A percentile compares a stretch with the other conserved stretches of the same genome.
phyloP scores from a whole-genome alignment of 2,888 invertebrate genomes.

The Biston betularia region DNA sequence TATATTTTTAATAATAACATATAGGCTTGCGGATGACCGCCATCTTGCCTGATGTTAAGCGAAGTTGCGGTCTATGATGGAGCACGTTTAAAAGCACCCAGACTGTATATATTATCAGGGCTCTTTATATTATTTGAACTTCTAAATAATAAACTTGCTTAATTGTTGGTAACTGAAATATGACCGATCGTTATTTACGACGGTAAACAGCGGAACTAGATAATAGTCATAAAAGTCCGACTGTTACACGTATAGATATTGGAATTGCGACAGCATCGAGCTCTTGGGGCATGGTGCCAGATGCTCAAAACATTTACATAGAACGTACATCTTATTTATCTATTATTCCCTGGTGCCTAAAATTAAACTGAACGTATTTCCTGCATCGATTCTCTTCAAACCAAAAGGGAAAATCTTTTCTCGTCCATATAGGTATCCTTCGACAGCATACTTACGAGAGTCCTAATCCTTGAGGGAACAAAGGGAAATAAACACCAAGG shows the following conservation, averaged over 20 bases:
- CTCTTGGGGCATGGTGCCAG: conserved; percentile 32
- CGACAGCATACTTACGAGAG: conserved; percentile 17
- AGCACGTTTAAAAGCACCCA: no score
- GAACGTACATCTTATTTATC: conserved; percentile 5
- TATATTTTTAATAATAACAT: no score
- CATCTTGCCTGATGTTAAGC: no score
- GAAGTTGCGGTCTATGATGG: no score
- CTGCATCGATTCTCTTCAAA: neutral
- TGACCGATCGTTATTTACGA: conserved; percentile 22
- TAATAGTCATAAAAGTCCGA: conserved; percentile 18
- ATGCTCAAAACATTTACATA: conserved; percentile 5
- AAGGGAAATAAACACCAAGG: conserved; percentile 52
- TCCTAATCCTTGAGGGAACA: conserved; percentile 45
- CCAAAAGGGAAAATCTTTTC: no score
- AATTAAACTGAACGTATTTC: neutral
- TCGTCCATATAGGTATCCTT: conserved; percentile 4
- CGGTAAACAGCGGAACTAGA: conserved; percentile 21
- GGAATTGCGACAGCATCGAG: conserved; percentile 12
- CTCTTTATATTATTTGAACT: no score
- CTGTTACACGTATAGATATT: conserved; percentile 22
- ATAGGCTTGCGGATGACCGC: no score
- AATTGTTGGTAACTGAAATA: conserved; percentile 2
- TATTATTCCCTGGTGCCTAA: conserved; percentile 1
- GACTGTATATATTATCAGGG: no score
- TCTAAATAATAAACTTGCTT: no score